Percentiles rank a stretch among this genome's conserved stretches.
Evolutionary conservation across 2,888 invertebrate genomes (phyloP).

Genomic region (Acanthoscelides obtectus): DNA sequence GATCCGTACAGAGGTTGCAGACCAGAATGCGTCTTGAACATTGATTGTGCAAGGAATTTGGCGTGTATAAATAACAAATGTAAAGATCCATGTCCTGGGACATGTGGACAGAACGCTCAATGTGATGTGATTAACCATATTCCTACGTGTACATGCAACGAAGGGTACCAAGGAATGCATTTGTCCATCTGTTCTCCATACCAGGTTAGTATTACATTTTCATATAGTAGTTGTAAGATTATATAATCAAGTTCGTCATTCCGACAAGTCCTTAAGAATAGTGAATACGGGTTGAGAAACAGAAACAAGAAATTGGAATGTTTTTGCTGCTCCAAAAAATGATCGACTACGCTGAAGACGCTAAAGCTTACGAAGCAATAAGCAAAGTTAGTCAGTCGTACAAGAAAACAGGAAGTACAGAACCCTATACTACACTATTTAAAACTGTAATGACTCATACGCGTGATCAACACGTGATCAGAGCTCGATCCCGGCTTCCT

Average conservation of each 20-base stretch:
- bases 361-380: no score
- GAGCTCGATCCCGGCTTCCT: no score
- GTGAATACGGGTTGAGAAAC: no score
- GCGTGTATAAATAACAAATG: constrained; percentile 69
- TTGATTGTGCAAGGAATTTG: constrained; percentile 64
- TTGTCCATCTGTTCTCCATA: constrained; percentile 59
- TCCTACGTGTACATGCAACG: constrained; percentile 70
- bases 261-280: no score
- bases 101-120: constrained; percentile 69
- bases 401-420: no score
- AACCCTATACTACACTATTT: no score
- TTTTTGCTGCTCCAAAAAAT: no score
- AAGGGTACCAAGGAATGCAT: constrained; percentile 66
- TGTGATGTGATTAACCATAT: constrained; percentile 73
- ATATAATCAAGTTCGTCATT: neutral
- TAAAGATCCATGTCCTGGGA: constrained; percentile 66
- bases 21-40: constrained; percentile 70
- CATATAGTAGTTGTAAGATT: constrained; percentile 13
- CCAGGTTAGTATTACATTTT: constrained; percentile 37
- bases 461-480: no score
- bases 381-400: no score
- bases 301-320: no score
- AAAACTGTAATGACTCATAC: no score
- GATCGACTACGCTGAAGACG: no score
- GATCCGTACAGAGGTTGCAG: constrained; percentile 66